Base-by-base conservation (phyloP, 2,113 vertebrate genomes). In the Zeus faber region DNA sequence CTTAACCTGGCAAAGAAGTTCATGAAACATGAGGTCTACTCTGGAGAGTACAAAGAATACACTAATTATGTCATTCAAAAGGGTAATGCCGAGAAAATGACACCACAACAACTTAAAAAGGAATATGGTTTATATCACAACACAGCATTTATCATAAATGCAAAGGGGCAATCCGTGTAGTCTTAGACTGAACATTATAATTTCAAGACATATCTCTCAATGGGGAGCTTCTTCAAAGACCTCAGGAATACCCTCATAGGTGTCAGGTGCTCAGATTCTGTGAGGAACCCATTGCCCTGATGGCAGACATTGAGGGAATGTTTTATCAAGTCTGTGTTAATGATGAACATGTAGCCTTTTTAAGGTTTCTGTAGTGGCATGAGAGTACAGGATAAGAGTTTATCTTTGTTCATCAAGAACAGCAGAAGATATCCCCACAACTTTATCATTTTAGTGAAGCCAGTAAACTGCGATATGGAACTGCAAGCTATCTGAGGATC, bases 11-110 rank as follows among this genome's bases (percentile, higher is more conserved):
- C 13, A 1, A 35, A 17, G 26, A 48, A 35, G 16, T 58, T 58
- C 11, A 35, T 40, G n/a, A 49, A 39, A 16, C 45, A 49, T n/a
- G 3, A 11, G 2, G 23, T n/a, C 6, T 59, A 49, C 9, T 29
- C 14, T 18, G 16, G 20, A 13, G 57, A 59, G 35, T 50, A 59
- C 17, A 58, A 39, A 50, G 35, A 2, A 20, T 50, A 50, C 57
- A 50, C 43, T 46, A 11, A 50, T 0, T 9, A 41, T 11, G 53
- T 55, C 6, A 14, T 45, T 2, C 5, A 2, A 9, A 40, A 39
- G 14, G 50, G 50, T 2, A 16, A 53, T 39, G 2, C 50, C 3
- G 33, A 53, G 8, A n/a, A 39, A 18, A 20, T 40, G 25, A 21
- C 20, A n/a, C 50, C 23, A 39, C 21, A 25, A 4, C 50, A 53